Evolutionary conservation across 2,888 invertebrate species (phyloP).

Genomic region (Lucinisca nassula): DNA sequence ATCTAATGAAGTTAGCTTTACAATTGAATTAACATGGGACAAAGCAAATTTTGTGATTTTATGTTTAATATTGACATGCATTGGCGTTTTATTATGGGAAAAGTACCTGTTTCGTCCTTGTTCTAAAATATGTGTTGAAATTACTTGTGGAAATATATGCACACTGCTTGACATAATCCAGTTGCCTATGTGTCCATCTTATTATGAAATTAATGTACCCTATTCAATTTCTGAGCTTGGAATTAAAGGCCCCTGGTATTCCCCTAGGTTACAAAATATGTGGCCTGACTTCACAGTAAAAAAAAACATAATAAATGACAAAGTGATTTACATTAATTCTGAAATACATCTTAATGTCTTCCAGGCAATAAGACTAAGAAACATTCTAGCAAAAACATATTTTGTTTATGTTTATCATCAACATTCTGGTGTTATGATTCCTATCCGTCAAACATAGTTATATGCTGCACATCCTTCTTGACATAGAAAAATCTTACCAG

Average conservation of each 20-base stretch:
- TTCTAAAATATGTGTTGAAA: not conserved
- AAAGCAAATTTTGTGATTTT: not conserved
- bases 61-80: not conserved
- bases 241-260: not conserved
- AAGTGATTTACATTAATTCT: not conserved
- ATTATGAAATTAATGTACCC: not conserved
- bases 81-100: not conserved
- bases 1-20: not conserved
- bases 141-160: not conserved
- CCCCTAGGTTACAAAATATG: not conserved
- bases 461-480: not conserved
- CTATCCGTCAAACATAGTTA: not conserved
- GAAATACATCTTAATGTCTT: not conserved
- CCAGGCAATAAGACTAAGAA: not conserved
- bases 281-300: not conserved
- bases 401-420: not conserved
- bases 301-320: not conserved
- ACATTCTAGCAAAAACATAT: not conserved
- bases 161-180: not conserved
- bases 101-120: not conserved
- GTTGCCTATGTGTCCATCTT: conserved; percentile 2
- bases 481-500: not conserved
- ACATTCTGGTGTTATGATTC: not conserved
- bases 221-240: not conserved
- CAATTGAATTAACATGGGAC: not conserved